phyloP scores from a whole-genome alignment of 2,888 invertebrate species.

The Nycteola revayana region DNA sequence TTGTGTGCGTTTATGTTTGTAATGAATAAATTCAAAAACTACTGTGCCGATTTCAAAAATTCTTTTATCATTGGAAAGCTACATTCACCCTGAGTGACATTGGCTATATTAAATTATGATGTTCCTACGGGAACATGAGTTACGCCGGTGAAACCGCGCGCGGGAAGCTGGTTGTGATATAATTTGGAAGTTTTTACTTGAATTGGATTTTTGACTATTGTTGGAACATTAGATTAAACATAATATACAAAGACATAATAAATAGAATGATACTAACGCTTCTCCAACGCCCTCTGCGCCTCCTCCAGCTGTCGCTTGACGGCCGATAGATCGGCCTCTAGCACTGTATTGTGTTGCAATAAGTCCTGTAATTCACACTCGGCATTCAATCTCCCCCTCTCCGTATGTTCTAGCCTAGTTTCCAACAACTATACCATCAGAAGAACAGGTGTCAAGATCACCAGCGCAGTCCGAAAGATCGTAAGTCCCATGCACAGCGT shows the following conservation, averaged over 20 bases:
- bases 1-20: too few relatives aligned
- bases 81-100: too few relatives aligned
- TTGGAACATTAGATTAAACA: too few relatives aligned
- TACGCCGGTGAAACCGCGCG: too few relatives aligned
- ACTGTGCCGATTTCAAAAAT: too few relatives aligned
- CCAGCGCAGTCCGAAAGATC: constrained; percentile 27
- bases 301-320: constrained; percentile 72
- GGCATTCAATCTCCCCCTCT: constrained; percentile 83
- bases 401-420: constrained; percentile 83
- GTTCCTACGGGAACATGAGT: too few relatives aligned
- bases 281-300: constrained; percentile 54
- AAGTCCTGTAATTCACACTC: constrained; percentile 84
- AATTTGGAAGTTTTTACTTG: too few relatives aligned
- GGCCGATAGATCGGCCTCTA: constrained; percentile 82
- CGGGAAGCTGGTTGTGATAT: too few relatives aligned
- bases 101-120: too few relatives aligned
- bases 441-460: constrained; percentile 49
- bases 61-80: too few relatives aligned
- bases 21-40: too few relatives aligned
- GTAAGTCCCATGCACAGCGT: constrained; percentile 36
- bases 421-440: constrained; percentile 80
- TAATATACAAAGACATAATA: constrained; percentile 8
- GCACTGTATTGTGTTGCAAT: constrained; percentile 84
- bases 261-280: constrained; percentile 55
- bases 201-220: too few relatives aligned